Percentiles rank a stretch among this genome's conserved stretches.
Evolutionary conservation across 2,113 vertebrate genomes (phyloP).

Genomic region (Falco punctatus): DNA sequence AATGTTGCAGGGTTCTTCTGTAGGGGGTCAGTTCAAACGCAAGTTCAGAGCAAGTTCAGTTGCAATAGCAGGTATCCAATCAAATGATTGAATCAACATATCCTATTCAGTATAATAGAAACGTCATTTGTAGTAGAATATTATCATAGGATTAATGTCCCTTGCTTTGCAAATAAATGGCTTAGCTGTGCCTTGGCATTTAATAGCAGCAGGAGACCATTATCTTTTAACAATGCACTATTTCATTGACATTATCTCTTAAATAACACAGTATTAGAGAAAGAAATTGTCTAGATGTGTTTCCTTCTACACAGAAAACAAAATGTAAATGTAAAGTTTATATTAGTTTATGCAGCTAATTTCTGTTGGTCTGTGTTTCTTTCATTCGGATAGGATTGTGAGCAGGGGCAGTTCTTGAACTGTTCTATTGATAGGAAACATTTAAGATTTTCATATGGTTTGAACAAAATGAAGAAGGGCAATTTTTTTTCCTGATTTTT

Average conservation of each 20-base stretch:
- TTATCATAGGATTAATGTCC: neutral
- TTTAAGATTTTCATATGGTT: neutral
- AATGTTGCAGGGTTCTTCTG: neutral
- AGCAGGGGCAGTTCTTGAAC: neutral
- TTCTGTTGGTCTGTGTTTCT: neutral
- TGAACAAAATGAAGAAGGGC: neutral
- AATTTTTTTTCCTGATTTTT: neutral
- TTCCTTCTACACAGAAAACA: neutral
- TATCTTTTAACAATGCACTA: constrained; percentile 18
- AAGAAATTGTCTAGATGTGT: neutral
- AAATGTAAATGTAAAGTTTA: neutral
- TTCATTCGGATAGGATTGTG: neutral
- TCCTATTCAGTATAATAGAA: neutral
- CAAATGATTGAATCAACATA: neutral
- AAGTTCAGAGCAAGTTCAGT: neutral
- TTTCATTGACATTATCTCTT: constrained; percentile 13
- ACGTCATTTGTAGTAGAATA: neutral
- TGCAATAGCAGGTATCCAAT: neutral
- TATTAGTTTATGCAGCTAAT: neutral
- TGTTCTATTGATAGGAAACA: neutral
- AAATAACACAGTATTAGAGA: neutral
- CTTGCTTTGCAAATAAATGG: constrained; percentile 24
- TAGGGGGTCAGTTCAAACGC: neutral
- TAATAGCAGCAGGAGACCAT: constrained; percentile 38
- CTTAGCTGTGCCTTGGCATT: constrained; percentile 14